Percentiles rank a stretch among this genome's conserved stretches.
Conservation (phyloP, 2,888 invertebrate species). For the Netelia fuscicornis region DNA sequence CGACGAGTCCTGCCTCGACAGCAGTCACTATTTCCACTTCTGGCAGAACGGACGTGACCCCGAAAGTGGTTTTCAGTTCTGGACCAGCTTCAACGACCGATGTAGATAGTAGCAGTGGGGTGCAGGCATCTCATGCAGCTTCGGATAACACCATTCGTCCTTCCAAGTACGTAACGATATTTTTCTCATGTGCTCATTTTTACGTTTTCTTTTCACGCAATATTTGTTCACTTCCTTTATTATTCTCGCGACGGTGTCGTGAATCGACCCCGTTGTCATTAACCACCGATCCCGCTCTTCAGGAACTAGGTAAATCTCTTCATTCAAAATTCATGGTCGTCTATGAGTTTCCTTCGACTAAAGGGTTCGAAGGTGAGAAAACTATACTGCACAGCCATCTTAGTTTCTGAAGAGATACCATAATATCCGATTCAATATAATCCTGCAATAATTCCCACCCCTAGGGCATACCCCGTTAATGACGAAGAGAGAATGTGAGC, state of each 20-base stretch:
- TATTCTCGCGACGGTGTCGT: constrained; percentile 32
- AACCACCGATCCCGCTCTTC: not conserved
- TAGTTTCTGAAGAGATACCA: not conserved
- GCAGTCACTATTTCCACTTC: constrained; percentile 59
- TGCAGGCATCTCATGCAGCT: constrained; percentile 36
- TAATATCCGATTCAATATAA: too few species aligned
- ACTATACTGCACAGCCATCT: not conserved
- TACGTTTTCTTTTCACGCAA: constrained; percentile 49
- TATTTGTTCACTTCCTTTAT: constrained; percentile 17
- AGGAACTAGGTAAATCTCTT: constrained; percentile 5
- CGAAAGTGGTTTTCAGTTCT: constrained; percentile 62
- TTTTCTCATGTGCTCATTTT: constrained; percentile 44
- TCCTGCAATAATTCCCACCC: too few species aligned
- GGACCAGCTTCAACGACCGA: constrained; percentile 39
- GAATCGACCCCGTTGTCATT: constrained; percentile 22
- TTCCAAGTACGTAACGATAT: constrained; percentile 73
- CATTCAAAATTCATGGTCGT: constrained; percentile 49
- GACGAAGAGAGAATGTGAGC: not conserved
- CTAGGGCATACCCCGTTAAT: not conserved
- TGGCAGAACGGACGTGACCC: constrained; percentile 53
- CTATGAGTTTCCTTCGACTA: not conserved
- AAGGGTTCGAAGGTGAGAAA: not conserved
- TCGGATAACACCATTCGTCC: constrained; percentile 50
- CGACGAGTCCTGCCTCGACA: constrained; percentile 55
- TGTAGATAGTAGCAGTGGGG: constrained; percentile 20